Evolutionary conservation across 2,888 invertebrate genomes (phyloP).

Genomic region (Zootermopsis nevadensis): DNA sequence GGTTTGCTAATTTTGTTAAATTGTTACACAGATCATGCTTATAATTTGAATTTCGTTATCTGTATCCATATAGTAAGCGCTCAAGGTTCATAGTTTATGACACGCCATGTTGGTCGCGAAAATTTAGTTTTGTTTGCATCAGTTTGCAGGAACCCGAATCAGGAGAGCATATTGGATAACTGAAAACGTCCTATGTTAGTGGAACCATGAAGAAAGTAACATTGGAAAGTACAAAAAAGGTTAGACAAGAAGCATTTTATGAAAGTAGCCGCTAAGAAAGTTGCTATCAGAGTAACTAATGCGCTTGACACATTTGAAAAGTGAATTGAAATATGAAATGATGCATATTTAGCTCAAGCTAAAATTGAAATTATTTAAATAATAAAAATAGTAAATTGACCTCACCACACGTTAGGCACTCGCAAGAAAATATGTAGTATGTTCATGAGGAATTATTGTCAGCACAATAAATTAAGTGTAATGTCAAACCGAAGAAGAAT

Average conservation of each 20-base stretch:
- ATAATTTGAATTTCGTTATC: background rate
- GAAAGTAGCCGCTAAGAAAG: conserved; percentile 28
- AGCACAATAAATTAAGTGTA: no score
- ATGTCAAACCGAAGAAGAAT: no score
- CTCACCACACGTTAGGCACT: no score
- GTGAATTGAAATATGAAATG: no score
- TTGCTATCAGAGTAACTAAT: no score
- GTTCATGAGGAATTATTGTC: no score
- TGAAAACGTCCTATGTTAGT: conserved; percentile 35
- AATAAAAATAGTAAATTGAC: no score
- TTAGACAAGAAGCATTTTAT: conserved; percentile 27
- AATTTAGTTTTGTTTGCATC: conserved; percentile 2
- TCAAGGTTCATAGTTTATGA: background rate
- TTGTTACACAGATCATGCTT: background rate
- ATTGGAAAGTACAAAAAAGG: conserved; percentile 34
- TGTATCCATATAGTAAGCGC: background rate
- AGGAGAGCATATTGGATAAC: background rate
- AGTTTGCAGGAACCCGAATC: background rate
- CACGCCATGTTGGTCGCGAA: conserved; percentile 37
- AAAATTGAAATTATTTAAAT: no score
- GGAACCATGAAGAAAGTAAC: conserved; percentile 38
- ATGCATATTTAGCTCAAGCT: no score
- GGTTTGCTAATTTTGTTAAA: background rate
- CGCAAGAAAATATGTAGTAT: no score
- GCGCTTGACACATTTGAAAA: background rate